Percentiles rank a stretch among this genome's conserved stretches.
phyloP scores from a whole-genome alignment of 2,113 vertebrate genomes.

The Numenius arquata region DNA sequence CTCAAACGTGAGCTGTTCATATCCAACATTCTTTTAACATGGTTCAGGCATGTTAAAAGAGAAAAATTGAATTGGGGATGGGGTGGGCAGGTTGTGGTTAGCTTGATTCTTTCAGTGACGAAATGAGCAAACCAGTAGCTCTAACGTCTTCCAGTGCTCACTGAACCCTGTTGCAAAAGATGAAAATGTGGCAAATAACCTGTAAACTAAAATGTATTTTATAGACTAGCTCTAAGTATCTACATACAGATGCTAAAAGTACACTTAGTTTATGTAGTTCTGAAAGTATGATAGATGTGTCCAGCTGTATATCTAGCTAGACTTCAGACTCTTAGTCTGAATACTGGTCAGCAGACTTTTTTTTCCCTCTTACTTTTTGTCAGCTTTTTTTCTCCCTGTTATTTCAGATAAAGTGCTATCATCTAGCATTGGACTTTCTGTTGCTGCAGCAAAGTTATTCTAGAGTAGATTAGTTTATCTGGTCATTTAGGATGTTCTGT shows the following conservation, averaged over 20 bases:
- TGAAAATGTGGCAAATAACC: background rate
- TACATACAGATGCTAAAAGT: background rate
- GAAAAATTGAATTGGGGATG: background rate
- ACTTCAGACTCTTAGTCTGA: background rate
- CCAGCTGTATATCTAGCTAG: background rate
- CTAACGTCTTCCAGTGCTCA: rapidly evolving
- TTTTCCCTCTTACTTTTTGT: background rate
- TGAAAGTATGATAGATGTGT: background rate
- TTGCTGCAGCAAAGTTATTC: background rate
- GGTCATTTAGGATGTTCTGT: background rate
- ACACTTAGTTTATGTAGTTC: background rate
- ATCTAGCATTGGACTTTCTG: background rate
- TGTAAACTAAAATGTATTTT: background rate
- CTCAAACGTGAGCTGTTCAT: background rate
- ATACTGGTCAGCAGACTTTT: background rate
- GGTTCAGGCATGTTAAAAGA: background rate
- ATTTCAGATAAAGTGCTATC: conserved; percentile 4
- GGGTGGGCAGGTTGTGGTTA: background rate
- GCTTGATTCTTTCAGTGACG: background rate
- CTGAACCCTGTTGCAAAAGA: background rate
- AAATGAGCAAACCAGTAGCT: background rate
- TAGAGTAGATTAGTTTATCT: conserved; percentile 20
- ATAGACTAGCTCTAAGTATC: background rate
- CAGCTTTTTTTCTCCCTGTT: background rate
- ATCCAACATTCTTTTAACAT: rapidly evolving